Base-by-base conservation (phyloP, 2,888 invertebrate species). In the Bugula neritina region DNA sequence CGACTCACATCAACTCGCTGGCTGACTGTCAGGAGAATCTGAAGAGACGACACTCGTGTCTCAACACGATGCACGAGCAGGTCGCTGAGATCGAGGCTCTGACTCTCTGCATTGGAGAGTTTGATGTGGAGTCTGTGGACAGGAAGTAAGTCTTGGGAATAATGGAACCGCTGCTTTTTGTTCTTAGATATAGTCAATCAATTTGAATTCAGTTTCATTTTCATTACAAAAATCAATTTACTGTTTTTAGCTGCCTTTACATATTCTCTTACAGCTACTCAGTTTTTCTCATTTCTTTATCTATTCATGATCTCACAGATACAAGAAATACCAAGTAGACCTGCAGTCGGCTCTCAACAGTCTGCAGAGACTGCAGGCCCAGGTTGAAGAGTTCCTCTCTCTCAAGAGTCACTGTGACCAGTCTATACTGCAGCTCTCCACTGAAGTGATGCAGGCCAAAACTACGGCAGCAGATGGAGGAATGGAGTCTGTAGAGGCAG, bases 31-130 rank as follows among this genome's bases (percentile, higher is more conserved):
- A 29, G 31, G 63, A 63, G 34, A 63, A 63, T 31, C 34, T 63
- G 63, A 63, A 63, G 34, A 63, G 63, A 63, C 27, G 63, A 27
- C 63, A 10, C 63, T 31, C 13, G 5, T 63, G 63, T 31, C 63
- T 63, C 10, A 63, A 63, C 63, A 63, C 63, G 17, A 63, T 63
- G 63, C 63, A 63, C 31, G 63, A 63, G 13, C 63, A 63, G 63
- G 63, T 63, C 31, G 63, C 63, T 25, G 63, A 63, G 63, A 63
- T 63, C 5, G 63, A 63, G 63, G 63, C 63, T n/a, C 31, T 63
- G 29, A 63, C 63, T 31, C 27, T 63, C 31, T 31, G 25, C n/a
- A 63, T 63, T 63, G 63, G 63, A 63, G 63, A 63, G 63, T 63
- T 63, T 34, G 63, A 25, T 31, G 63, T 63, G 10, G 63, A 63